Percentiles rank a stretch among this genome's conserved stretches.
Conservation (phyloP, 1,140 invertebrate species). For the Stegodyphus mimosarum region DNA sequence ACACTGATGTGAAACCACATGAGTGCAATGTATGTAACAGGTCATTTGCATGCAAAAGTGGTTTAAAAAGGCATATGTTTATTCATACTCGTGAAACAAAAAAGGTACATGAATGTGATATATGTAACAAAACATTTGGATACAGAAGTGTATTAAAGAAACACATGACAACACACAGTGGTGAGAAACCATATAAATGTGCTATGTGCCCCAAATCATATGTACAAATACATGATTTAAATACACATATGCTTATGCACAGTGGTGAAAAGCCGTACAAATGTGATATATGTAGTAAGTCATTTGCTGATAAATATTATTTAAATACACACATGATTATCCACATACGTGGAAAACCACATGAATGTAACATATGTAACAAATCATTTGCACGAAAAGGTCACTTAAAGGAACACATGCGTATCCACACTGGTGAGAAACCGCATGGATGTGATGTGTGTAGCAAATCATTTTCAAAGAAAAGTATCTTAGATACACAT, state of each 20-base stretch:
- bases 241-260: background rate
- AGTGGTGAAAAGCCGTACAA: background rate
- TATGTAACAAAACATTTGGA: background rate
- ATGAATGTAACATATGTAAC: background rate
- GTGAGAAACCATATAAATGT: background rate
- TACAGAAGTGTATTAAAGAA: background rate
- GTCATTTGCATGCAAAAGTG: background rate
- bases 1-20: background rate
- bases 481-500: constrained; percentile 59
- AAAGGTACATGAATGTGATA: background rate
- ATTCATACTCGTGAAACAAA: background rate
- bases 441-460: constrained; percentile 70
- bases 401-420: background rate
- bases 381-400: background rate
- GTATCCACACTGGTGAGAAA: constrained; percentile 69
- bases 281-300: background rate
- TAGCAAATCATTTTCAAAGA: constrained; percentile 66
- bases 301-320: background rate
- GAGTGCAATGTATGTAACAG: background rate
- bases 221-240: background rate
- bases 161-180: background rate
- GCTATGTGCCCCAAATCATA: background rate
- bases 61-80: background rate
- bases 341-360: background rate
- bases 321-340: background rate